phyloP scores from a whole-genome alignment of 2,888 invertebrate genomes.

The Coelopa pilipes region DNA sequence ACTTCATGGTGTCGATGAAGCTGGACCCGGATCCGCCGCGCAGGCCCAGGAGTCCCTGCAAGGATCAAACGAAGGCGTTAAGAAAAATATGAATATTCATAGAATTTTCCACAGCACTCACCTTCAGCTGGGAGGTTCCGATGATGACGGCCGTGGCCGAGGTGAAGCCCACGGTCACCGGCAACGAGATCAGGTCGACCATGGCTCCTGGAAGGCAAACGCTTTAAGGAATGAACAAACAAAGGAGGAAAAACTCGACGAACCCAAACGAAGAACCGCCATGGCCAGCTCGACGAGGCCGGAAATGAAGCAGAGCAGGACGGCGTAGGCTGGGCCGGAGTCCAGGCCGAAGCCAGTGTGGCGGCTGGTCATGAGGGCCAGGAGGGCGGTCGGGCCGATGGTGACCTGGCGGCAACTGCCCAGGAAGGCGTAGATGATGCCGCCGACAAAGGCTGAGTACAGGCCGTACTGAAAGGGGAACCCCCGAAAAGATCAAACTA shows the following conservation, averaged over 20 bases:
- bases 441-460: slow-evolving; percentile 94
- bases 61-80: not conserved
- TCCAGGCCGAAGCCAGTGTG: slow-evolving; percentile 66
- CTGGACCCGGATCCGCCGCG: slow-evolving; percentile 76
- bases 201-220: slow-evolving; percentile 74
- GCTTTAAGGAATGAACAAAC: too few relatives aligned
- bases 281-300: slow-evolving; percentile 84
- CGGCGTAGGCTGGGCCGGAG: slow-evolving; percentile 78
- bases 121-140: slow-evolving; percentile 84
- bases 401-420: slow-evolving; percentile 91
- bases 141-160: slow-evolving; percentile 93
- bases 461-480: slow-evolving; percentile 91
- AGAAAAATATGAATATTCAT: not conserved
- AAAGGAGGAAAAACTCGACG: slow-evolving; percentile 3
- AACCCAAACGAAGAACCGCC: slow-evolving; percentile 83
- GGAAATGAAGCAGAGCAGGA: slow-evolving; percentile 83
- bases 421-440: slow-evolving; percentile 89
- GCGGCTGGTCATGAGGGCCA: slow-evolving; percentile 89
- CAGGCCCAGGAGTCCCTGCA: slow-evolving; percentile 74
- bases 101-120: not conserved
- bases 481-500: slow-evolving; percentile 14
- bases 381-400: slow-evolving; percentile 88
- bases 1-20: slow-evolving; percentile 79
- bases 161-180: slow-evolving; percentile 89
- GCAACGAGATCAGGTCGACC: slow-evolving; percentile 89